Conservation (phyloP, 2,888 invertebrate species). For the Macrophya annulata region DNA sequence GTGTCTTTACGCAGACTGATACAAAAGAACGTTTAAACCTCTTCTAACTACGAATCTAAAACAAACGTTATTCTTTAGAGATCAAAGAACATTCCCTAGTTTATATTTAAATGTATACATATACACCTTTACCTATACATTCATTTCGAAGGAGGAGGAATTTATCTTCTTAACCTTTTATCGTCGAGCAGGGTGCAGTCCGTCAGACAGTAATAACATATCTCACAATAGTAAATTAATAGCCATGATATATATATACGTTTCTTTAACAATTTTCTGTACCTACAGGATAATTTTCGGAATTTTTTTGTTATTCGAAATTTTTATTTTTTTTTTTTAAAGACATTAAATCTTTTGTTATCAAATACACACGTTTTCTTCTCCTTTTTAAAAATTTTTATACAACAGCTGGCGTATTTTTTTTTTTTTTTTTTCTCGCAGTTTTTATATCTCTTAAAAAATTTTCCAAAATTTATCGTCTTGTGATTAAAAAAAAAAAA, state of each 20-base stretch:
- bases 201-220: conserved; percentile 10
- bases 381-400: no score
- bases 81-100: conserved; percentile 16
- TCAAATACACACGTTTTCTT: no score
- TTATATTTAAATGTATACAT: background rate
- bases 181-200: background rate
- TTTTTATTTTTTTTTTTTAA: no score
- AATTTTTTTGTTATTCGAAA: no score
- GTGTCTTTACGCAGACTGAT: background rate
- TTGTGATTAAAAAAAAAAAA: no score
- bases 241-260: background rate
- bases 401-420: no score
- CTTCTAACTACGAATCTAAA: conserved; percentile 1
- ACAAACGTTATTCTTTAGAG: conserved; percentile 3
- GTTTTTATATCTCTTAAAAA: no score
- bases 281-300: no score
- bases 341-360: no score
- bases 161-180: conserved; percentile 10
- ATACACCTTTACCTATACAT: background rate
- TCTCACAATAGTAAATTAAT: conserved; percentile 10
- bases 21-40: background rate
- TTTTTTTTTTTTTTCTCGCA: no score
- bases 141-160: background rate
- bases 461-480: no score
- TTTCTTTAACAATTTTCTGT: no score